These are phyloP conservation scores for Eilema griseolum DNA, from an alignment of 2,888 invertebrate genomes.

Conservation along the genomic window DNA sequence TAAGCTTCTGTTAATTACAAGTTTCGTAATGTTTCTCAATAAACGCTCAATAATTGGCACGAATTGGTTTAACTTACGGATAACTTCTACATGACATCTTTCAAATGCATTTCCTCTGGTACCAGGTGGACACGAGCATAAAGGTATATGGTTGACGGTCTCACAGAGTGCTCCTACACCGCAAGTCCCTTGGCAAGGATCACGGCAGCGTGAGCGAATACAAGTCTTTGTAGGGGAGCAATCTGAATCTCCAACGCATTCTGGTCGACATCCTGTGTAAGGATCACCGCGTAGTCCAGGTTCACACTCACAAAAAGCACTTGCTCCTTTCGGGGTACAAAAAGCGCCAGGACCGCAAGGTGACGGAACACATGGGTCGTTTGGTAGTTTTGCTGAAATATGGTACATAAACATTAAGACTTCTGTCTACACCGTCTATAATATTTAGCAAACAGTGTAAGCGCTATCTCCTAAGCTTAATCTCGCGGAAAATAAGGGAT, in stretches of 20 bases:
- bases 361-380: constrained; percentile 94
- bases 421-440: constrained; percentile 19
- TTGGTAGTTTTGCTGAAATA: constrained; percentile 77
- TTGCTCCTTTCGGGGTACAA: constrained; percentile 90
- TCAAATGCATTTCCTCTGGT: constrained; percentile 90
- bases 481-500: constrained; percentile 45
- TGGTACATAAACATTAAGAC: constrained; percentile 30
- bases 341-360: constrained; percentile 94
- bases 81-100: constrained; percentile 83
- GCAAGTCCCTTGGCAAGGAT: constrained; percentile 94
- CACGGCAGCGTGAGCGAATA: constrained; percentile 93
- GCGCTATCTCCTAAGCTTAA: constrained; percentile 62
- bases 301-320: constrained; percentile 91
- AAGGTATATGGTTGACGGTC: constrained; percentile 90
- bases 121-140: constrained; percentile 91
- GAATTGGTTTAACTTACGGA: constrained; percentile 63
- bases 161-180: constrained; percentile 93
- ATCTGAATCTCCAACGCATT: constrained; percentile 95
- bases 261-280: constrained; percentile 92
- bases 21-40: not conserved
- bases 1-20: constrained; percentile 17
- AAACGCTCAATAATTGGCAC: not conserved
- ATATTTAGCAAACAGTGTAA: constrained; percentile 65
- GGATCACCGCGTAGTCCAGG: constrained; percentile 92
- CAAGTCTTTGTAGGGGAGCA: constrained; percentile 94